phyloP scores from a whole-genome alignment of 2,797 vertebrate genomes.

The Hipposideros larvatus region DNA sequence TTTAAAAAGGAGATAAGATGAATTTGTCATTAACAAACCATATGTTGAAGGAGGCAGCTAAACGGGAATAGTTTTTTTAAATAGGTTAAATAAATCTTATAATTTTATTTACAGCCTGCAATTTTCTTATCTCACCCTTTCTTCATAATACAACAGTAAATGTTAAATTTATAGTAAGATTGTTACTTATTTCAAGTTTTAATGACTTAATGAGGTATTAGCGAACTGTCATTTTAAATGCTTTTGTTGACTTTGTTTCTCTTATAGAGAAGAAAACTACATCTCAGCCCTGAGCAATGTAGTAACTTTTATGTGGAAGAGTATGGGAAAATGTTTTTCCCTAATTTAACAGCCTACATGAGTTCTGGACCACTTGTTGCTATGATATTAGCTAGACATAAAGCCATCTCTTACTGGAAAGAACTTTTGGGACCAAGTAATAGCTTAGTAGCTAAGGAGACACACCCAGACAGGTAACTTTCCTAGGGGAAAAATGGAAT shows the following conservation, averaged over 20 bases:
- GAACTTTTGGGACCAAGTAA: constrained; percentile 94
- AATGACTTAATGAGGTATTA: constrained; percentile 17
- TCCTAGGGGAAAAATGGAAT: not conserved
- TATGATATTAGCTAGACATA: constrained; percentile 91
- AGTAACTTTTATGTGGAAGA: constrained; percentile 97
- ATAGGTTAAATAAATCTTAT: constrained; percentile 46
- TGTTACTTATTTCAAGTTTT: constrained; percentile 60
- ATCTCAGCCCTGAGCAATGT: constrained; percentile 96
- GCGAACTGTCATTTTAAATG: constrained; percentile 65
- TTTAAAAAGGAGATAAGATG: constrained; percentile 24
- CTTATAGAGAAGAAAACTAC: constrained; percentile 92
- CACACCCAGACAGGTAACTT: constrained; percentile 93
- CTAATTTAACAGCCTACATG: constrained; percentile 96
- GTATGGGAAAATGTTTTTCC: constrained; percentile 94
- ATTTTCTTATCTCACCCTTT: constrained; percentile 42
- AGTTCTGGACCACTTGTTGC: constrained; percentile 95
- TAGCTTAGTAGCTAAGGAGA: constrained; percentile 91
- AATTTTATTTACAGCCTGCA: not conserved
- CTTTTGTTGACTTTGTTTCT: constrained; percentile 69
- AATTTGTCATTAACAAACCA: constrained; percentile 29
- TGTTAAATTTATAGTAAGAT: not conserved
- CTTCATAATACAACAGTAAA: constrained; percentile 39
- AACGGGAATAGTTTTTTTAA: constrained; percentile 50
- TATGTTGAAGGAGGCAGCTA: not conserved
- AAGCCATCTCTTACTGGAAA: constrained; percentile 94